A percentile compares a stretch with the other conserved stretches of the same genome.
Conservation (phyloP, 2,797 vertebrate genomes). For the Channa striata region DNA sequence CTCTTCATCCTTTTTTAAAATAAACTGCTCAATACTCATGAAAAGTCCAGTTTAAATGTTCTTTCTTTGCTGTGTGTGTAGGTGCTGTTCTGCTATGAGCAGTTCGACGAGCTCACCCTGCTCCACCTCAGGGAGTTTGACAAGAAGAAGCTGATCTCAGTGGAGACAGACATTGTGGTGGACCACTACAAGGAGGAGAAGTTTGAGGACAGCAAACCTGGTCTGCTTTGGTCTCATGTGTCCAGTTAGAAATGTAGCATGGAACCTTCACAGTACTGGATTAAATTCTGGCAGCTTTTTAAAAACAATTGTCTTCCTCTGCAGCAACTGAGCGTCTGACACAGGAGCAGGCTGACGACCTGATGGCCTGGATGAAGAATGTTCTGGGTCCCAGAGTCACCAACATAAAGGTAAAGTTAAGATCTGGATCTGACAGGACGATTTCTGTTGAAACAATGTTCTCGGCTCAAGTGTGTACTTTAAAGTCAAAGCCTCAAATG, state of each 20-base stretch:
- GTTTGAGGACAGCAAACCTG: slow-evolving; percentile 87
- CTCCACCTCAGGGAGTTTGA: slow-evolving; percentile 95
- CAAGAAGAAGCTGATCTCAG: slow-evolving; percentile 96
- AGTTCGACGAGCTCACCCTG: slow-evolving; percentile 96
- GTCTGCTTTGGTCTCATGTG: slow-evolving; percentile 65
- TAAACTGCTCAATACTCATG: background rate
- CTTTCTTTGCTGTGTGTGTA: slow-evolving; percentile 48
- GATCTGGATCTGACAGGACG: background rate
- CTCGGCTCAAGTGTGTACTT: background rate
- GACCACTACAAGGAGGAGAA: slow-evolving; percentile 98
- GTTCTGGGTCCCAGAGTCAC: slow-evolving; percentile 87
- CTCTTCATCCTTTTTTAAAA: background rate
- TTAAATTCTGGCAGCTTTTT: background rate
- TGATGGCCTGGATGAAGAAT: slow-evolving; percentile 97
- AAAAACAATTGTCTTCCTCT: background rate
- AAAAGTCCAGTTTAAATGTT: background rate
- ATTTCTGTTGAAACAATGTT: too few species aligned
- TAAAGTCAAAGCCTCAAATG: background rate
- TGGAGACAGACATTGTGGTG: slow-evolving; percentile 96
- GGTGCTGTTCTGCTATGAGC: slow-evolving; percentile 98
- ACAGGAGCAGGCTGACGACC: slow-evolving; percentile 89
- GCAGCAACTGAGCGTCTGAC: slow-evolving; percentile 88
- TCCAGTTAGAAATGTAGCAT: background rate
- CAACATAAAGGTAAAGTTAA: slow-evolving; percentile 88
- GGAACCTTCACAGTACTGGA: rapidly evolving